phyloP scores from a whole-genome alignment of 2,888 invertebrate species.

The Xanthostigma xanthostigma region DNA sequence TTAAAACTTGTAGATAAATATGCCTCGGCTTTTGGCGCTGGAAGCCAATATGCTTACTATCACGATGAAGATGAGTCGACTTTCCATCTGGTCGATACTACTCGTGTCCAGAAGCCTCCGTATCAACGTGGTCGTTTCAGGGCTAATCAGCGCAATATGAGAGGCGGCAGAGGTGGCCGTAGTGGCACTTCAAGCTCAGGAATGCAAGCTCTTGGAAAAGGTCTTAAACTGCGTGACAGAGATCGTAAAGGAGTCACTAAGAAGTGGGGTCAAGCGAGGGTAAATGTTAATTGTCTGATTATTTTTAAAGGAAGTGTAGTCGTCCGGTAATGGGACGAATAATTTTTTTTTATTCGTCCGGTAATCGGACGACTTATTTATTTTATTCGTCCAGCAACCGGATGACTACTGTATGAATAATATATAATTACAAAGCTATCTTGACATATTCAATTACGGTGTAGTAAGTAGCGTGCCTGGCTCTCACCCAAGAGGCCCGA shows the following conservation, averaged over 20 bases:
- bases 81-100: slow-evolving; percentile 95
- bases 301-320: too few relatives aligned
- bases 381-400: too few relatives aligned
- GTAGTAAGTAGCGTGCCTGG: too few relatives aligned
- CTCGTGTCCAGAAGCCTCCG: slow-evolving; percentile 74
- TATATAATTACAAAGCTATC: too few relatives aligned
- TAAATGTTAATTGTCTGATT: slow-evolving; percentile 13
- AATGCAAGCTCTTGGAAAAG: slow-evolving; percentile 75
- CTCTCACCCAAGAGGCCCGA: too few relatives aligned
- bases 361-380: too few relatives aligned
- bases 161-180: slow-evolving; percentile 46
- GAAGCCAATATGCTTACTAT: slow-evolving; percentile 94
- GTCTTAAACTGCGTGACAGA: slow-evolving; percentile 60
- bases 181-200: slow-evolving; percentile 52
- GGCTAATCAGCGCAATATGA: slow-evolving; percentile 59
- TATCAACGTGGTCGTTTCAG: slow-evolving; percentile 87
- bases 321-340: too few relatives aligned
- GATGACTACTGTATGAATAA: too few relatives aligned
- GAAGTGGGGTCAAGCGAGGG: slow-evolving; percentile 72
- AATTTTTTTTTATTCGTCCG: too few relatives aligned
- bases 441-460: too few relatives aligned
- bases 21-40: slow-evolving; percentile 82
- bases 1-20: slow-evolving; percentile 54
- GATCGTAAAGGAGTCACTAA: slow-evolving; percentile 59
- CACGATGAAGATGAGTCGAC: slow-evolving; percentile 98